Evolutionary conservation across 1,140 invertebrate genomes (phyloP), one percentile per base, ranked within the genome.

Genomic region (Odontomachus brunneus): DNA sequence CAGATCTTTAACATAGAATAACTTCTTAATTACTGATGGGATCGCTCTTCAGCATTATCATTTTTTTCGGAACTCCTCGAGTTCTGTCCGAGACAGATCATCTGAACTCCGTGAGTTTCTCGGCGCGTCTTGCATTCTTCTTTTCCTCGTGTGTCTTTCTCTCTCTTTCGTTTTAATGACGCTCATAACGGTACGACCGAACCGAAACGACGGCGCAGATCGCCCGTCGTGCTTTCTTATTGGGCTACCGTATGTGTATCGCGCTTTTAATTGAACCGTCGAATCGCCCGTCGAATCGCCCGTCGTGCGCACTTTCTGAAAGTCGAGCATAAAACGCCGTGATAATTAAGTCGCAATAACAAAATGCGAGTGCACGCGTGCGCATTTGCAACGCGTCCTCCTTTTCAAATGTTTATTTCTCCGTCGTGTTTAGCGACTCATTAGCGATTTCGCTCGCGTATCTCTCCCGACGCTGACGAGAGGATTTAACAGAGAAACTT

Each of bases 231-330:
- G 17, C 60, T 63, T 63, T 63, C 26, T 29, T 24, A 24, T 29
- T 55, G 53, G 51, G n/a, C 60, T 14, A 12, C 12, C 33, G 60
- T 29, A 14, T 24, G 55, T 24, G 22, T 62, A 29, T 15, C 17
- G 60, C 60, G 60, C 9, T 38, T 63, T 63, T 63, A 63, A 63
- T 33, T 29, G 26, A 29, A n/a, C 24, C 60, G 33, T 63, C 26
- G 24, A 63, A 33, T 3, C 60, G 5, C 38, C 38, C 60, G 33
- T 63, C 26, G 24, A 63, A 33, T 3, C 60, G 5, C 38, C 38
- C n/a, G n/a, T n/a, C n/a, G n/a, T n/a, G n/a, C n/a, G n/a, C n/a
- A n/a, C 38, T 11, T 11, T 4, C 38, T 44, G 38, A 44, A 44
- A 44, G 38, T 44, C 38, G 38, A 0, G 38, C 5, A 33, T 33